These are phyloP conservation scores for Suncus etruscus DNA, from an alignment of 2,113 vertebrate species.

Conservation along the genomic window DNA sequence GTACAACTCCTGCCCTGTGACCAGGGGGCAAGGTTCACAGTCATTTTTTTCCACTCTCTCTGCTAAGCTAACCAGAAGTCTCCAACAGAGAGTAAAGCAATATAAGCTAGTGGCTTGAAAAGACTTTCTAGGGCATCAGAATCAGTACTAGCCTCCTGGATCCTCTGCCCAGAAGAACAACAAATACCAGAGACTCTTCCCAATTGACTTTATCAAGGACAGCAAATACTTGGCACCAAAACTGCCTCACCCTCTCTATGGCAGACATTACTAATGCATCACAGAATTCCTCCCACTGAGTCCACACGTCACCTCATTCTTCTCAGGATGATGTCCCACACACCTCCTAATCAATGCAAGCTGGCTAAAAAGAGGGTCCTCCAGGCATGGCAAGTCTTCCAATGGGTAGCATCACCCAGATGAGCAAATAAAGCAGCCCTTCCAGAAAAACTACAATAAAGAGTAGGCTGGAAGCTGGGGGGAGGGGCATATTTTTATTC, in stretches of 20 bases:
- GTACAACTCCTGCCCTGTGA: constrained; percentile 58
- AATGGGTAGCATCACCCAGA: not conserved
- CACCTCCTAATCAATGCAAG: not conserved
- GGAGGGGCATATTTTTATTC: too few relatives aligned
- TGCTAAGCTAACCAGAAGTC: constrained; percentile 44
- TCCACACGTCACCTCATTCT: not conserved
- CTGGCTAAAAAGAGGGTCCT: not conserved
- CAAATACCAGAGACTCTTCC: constrained; percentile 12
- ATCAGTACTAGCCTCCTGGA: constrained; percentile 63
- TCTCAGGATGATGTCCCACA: not conserved
- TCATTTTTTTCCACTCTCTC: constrained; percentile 57
- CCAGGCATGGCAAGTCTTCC: not conserved
- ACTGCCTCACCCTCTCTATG: not conserved
- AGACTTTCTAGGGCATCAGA: constrained; percentile 64
- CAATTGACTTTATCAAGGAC: constrained; percentile 7
- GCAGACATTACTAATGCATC: constrained; percentile 59
- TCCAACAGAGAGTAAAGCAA: constrained; percentile 45
- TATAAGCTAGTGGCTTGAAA: constrained; percentile 53
- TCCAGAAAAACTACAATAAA: constrained; percentile 39
- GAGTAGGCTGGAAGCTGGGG: not conserved
- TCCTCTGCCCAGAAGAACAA: constrained; percentile 59
- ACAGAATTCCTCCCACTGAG: constrained; percentile 36
- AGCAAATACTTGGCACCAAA: not conserved
- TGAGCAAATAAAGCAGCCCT: not conserved
- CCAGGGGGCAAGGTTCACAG: constrained; percentile 25